Evolutionary conservation across 2,888 invertebrate genomes (phyloP).

Genomic region (Diplazon laetatorius): DNA sequence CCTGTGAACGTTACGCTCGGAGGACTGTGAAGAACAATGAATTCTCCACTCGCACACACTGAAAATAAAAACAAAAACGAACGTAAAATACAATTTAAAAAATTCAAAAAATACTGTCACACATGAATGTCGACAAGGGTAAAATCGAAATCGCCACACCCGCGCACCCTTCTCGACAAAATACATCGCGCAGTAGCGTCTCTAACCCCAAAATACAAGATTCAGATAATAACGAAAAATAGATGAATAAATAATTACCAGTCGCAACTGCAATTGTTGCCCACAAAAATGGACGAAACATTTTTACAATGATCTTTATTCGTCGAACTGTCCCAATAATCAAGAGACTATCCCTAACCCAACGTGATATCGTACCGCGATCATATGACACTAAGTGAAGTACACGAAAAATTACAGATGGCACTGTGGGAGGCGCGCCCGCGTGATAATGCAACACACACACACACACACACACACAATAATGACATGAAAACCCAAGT

Average conservation of each 20-base stretch:
- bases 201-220: neutral
- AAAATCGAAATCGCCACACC: constrained; percentile 67
- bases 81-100: constrained; percentile 66
- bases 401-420: constrained; percentile 51
- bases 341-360: constrained; percentile 56
- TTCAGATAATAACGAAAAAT: too few relatives aligned
- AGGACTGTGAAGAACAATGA: constrained; percentile 88
- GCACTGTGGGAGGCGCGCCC: constrained; percentile 28
- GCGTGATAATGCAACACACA: too few relatives aligned
- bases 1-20: constrained; percentile 88
- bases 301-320: constrained; percentile 41
- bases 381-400: constrained; percentile 64
- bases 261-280: constrained; percentile 51
- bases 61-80: constrained; percentile 77
- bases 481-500: neutral
- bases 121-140: neutral
- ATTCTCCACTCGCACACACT: constrained; percentile 86
- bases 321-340: constrained; percentile 21
- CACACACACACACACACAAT: too few relatives aligned
- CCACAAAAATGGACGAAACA: constrained; percentile 61
- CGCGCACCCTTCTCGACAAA: constrained; percentile 32
- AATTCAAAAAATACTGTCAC: too few relatives aligned
- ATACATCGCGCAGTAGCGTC: neutral
- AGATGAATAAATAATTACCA: constrained; percentile 57
- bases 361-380: constrained; percentile 57